phyloP scores from a whole-genome alignment of 2,888 invertebrate species.

The Eilema depressum region DNA sequence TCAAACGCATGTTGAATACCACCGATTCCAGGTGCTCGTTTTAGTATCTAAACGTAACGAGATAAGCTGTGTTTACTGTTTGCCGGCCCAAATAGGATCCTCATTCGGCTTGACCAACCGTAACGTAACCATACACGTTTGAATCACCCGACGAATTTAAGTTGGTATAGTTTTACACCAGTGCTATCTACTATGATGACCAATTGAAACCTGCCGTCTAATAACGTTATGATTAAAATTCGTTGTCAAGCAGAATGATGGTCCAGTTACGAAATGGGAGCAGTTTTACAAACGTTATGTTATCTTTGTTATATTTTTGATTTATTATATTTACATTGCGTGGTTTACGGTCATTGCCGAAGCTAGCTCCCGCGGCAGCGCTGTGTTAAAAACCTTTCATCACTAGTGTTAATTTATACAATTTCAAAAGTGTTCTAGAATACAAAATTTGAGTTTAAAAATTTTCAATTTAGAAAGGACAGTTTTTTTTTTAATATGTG shows the following conservation, averaged over 20 bases:
- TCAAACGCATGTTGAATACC: conserved; percentile 10
- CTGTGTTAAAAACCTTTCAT: conserved; percentile 17
- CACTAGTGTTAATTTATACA: conserved; percentile 1
- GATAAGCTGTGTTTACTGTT: conserved; percentile 48
- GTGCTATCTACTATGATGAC: too few relatives aligned
- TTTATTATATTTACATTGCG: conserved; percentile 54
- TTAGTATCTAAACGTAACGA: conserved; percentile 23
- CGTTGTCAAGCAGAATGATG: too few relatives aligned
- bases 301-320: conserved; percentile 51
- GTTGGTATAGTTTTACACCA: too few relatives aligned
- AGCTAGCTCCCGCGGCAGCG: not conserved
- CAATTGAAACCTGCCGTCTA: too few relatives aligned
- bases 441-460: not conserved
- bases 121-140: too few relatives aligned
- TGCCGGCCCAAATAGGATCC: conserved; percentile 42
- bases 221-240: too few relatives aligned
- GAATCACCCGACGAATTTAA: too few relatives aligned
- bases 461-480: not conserved
- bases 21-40: conserved; percentile 13
- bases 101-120: too few relatives aligned
- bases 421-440: not conserved
- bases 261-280: conserved; percentile 49
- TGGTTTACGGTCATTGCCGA: conserved; percentile 44
- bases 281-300: conserved; percentile 45
- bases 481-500: not conserved